Base-by-base conservation (phyloP, 2,113 vertebrate genomes). In the Hirundichthys speculiger region DNA sequence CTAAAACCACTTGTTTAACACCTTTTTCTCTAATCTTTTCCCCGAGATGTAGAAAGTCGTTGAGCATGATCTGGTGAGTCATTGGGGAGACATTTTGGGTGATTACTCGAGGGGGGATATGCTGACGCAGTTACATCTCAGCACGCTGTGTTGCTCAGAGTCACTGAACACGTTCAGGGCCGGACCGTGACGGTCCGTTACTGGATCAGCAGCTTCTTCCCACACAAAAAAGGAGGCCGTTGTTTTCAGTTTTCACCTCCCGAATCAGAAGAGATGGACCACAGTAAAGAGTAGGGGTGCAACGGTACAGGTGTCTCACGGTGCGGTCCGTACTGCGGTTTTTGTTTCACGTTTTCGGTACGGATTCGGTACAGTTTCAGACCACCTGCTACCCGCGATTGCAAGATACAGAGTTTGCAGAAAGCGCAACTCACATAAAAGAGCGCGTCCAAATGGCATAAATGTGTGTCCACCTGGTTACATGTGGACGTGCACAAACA, bases 121-220 rank as follows among this genome's bases (percentile, higher is more conserved):
- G 30, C 66, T 73, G 70, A 80, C 80, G 59, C 73, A 79, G 78
- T 85, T 81, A 70, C 48, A 52, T 45, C 51, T 73, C 22, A 1
- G 51, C 58, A 39, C 21, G 38, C 47, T 13, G 27, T 46, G 38
- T 18, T 58, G 67, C 60, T 68, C 25, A 42, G 61, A 50, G 80
- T 46, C 45, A 24, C 27, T 30, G n/a, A 46, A 69, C 68, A 50
- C n/a, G 62, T 65, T 58, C 49, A 34, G 61, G 70, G 80, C 65
- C 73, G 67, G 79, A 72, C 65, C 53, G 46, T 72, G 67, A 61
- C 46, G 49, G 53, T 77, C 59, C 70, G 68, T 52, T 53, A 56
- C 77, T 52, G 38, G 4, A n/a, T 34, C 18, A 46, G 3, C 12
- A 49, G 52, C 57, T 54, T 64, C 47, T 54, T 64, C 51, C 67